Conservation (phyloP, 2,888 invertebrate genomes). For the Aelia acuminata region DNA sequence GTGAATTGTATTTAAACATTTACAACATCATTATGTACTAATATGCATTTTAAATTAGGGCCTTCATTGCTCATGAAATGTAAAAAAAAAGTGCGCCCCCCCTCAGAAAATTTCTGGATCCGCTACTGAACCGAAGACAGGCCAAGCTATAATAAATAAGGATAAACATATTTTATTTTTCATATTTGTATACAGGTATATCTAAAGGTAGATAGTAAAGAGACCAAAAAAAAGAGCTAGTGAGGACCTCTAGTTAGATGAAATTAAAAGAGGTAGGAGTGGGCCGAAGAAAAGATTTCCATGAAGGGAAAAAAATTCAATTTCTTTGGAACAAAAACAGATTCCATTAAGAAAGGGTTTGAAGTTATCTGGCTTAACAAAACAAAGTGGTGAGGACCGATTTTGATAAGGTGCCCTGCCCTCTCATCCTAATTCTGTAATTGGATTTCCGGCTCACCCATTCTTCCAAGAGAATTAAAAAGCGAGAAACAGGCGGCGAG, state of each 20-base stretch:
- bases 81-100: no score
- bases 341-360: constrained; percentile 37
- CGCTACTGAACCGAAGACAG: no score
- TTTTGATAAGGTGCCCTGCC: constrained; percentile 14
- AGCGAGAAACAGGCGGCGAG: background rate
- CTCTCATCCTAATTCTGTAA: constrained; percentile 42
- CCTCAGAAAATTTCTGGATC: no score
- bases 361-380: constrained; percentile 39
- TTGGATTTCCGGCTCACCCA: constrained; percentile 3
- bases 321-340: constrained; percentile 36
- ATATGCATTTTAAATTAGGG: no score
- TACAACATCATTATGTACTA: no score
- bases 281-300: constrained; percentile 1
- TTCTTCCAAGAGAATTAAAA: background rate
- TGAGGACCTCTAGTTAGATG: background rate
- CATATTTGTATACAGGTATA: no score
- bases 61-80: no score
- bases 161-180: no score
- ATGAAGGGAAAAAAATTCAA: constrained; percentile 39
- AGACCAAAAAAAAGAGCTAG: no score
- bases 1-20: no score
- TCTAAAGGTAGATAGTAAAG: no score
- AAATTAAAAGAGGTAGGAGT: constrained; percentile 5
- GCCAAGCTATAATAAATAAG: no score
- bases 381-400: constrained; percentile 31